phyloP scores from a whole-genome alignment of 2,113 vertebrate genomes.

The Mugil cephalus region DNA sequence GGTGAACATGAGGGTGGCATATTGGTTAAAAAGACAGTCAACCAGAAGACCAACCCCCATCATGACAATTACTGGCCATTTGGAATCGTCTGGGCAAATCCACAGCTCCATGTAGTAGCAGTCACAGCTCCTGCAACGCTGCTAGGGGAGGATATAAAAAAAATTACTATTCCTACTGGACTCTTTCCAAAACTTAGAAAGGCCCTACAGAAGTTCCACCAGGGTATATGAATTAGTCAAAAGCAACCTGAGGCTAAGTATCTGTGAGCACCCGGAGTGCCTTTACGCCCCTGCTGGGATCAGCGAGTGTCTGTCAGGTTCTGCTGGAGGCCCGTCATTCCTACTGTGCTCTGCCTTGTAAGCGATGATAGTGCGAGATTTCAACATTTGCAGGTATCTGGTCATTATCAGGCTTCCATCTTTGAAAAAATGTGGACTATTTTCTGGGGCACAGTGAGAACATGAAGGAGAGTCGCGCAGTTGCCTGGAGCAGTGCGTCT shows the following conservation, averaged over 20 bases:
- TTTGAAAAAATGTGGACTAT: neutral
- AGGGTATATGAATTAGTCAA: constrained; percentile 24
- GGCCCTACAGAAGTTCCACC: constrained; percentile 3
- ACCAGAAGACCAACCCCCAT: constrained; percentile 1
- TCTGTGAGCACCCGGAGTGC: constrained; percentile 3
- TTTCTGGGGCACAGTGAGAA: neutral
- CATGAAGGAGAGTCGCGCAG: neutral
- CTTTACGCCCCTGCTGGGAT: constrained; percentile 34
- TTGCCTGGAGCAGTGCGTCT: constrained; percentile 19
- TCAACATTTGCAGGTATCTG: constrained; percentile 25
- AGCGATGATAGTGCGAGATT: neutral
- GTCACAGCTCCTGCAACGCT: constrained; percentile 9
- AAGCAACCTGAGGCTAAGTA: constrained; percentile 12
- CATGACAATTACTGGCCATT: neutral
- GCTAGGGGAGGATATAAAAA: neutral
- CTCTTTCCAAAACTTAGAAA: constrained; percentile 11
- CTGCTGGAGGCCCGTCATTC: constrained; percentile 5
- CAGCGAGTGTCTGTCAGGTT: constrained; percentile 23
- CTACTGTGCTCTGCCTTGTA: constrained; percentile 8
- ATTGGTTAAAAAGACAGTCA: constrained; percentile 12
- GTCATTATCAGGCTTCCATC: neutral
- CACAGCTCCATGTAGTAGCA: constrained; percentile 10
- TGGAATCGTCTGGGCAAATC: neutral
- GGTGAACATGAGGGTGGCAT: neutral
- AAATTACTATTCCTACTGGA: constrained; percentile 4